Percentiles rank a stretch among this genome's conserved stretches.
phyloP scores from a whole-genome alignment of 2,113 vertebrate genomes.

The Leucosticte australis region DNA sequence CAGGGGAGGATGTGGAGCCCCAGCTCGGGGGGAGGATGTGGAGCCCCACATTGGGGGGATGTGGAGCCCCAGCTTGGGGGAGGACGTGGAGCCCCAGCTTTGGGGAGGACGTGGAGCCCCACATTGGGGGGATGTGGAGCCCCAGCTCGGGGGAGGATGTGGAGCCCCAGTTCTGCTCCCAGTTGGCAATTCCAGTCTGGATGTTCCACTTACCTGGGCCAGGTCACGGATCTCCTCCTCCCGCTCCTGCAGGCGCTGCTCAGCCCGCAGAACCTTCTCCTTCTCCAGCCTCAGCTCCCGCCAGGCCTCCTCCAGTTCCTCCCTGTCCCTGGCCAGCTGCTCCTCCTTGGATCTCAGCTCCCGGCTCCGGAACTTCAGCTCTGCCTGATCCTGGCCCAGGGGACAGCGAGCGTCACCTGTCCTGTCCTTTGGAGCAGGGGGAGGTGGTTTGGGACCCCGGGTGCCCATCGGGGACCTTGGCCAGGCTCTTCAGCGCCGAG shows the following conservation, averaged over 20 bases:
- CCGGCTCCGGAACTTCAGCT: neutral
- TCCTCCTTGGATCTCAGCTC: neutral
- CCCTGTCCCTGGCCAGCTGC: neutral
- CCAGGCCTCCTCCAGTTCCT: neutral
- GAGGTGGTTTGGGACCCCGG: neutral
- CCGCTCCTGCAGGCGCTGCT: neutral
- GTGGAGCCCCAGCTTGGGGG: too few relatives aligned
- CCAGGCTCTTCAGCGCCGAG: neutral
- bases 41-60: too few relatives aligned
- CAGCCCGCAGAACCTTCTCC: neutral
- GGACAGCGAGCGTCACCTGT: accelerated
- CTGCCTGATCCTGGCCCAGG: neutral
- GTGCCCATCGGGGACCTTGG: neutral
- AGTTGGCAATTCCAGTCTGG: accelerated
- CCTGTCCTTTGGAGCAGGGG: neutral
- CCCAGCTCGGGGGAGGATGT: neutral
- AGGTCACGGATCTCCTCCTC: neutral
- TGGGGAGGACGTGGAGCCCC: neutral
- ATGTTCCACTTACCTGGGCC: neutral
- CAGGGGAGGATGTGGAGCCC: too few relatives aligned
- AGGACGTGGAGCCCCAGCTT: neutral
- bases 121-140: neutral
- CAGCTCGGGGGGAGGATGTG: too few relatives aligned
- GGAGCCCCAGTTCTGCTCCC: neutral
- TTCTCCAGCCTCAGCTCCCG: neutral